These are phyloP conservation scores for Corythaeola cristata DNA, from an alignment of 2,113 vertebrate species.

Conservation along the genomic window DNA sequence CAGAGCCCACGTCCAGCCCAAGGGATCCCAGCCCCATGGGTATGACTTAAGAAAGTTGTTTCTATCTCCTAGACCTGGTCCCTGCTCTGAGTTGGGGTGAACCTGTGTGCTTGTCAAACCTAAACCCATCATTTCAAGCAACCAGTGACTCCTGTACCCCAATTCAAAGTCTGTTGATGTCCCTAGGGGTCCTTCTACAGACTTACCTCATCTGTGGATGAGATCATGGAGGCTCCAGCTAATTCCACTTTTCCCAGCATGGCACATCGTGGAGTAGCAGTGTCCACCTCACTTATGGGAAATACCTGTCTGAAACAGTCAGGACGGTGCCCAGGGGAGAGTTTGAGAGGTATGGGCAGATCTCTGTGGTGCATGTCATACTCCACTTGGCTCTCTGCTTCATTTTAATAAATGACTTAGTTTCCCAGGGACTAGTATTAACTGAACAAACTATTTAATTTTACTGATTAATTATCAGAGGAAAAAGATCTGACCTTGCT, in stretches of 20 bases:
- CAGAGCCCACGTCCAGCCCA: not conserved
- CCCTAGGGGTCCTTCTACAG: not conserved
- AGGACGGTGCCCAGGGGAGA: not conserved
- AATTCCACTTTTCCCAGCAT: not conserved
- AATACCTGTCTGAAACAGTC: not conserved
- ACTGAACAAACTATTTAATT: not conserved
- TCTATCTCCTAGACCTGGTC: not conserved
- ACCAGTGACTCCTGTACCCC: accelerated
- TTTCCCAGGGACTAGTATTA: not conserved
- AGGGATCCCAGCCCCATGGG: not conserved
- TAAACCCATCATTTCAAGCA: not conserved
- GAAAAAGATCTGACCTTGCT: not conserved
- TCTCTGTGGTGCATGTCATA: not conserved
- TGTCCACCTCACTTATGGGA: not conserved
- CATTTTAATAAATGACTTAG: not conserved
- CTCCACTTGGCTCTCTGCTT: not conserved
- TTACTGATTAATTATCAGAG: slow-evolving; percentile 21
- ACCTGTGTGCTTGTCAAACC: not conserved
- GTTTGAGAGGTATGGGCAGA: not conserved
- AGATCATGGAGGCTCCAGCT: not conserved
- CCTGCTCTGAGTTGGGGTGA: not conserved
- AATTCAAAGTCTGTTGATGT: not conserved
- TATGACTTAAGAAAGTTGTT: not conserved
- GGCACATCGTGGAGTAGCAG: not conserved
- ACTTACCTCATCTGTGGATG: not conserved